Evolutionary conservation across 64 coral and sea anemone genomes (phyloP).

Genomic region (Acropora yongei): DNA sequence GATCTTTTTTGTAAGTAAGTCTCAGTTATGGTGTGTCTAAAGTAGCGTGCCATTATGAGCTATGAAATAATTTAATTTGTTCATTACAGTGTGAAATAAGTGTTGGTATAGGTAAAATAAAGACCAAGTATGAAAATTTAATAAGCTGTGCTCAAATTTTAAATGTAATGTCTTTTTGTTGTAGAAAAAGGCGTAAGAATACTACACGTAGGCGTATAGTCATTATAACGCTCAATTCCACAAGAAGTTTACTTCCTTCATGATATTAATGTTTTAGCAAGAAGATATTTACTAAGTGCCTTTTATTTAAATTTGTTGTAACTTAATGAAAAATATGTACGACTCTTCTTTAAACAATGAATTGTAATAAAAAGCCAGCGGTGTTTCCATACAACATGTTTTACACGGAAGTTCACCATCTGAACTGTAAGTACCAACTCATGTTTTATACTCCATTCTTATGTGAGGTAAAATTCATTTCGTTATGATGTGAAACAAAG

Average conservation of each 20-base stretch:
- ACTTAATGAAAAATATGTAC: background rate
- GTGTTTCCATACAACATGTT: too few species aligned
- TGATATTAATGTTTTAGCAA: background rate
- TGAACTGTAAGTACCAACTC: too few species aligned
- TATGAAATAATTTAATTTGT: background rate
- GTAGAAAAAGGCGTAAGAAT: background rate
- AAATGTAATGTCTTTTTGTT: background rate
- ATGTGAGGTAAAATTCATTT: too few species aligned
- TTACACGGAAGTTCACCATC: too few species aligned
- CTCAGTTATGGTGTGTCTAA: background rate
- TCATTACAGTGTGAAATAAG: background rate
- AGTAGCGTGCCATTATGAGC: background rate
- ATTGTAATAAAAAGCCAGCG: too few species aligned
- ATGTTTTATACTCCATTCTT: too few species aligned
- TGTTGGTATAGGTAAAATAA: background rate
- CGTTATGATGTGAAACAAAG: too few species aligned
- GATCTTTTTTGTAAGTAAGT: background rate
- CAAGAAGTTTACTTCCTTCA: background rate
- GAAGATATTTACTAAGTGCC: background rate
- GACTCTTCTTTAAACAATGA: background rate
- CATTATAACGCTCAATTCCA: background rate
- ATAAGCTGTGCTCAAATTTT: background rate
- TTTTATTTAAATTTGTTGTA: slow-evolving; percentile 1
- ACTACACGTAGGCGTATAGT: background rate
- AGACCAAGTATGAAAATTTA: background rate